phyloP scores from a whole-genome alignment of 2,888 invertebrate genomes.

The Norana najaformis region DNA sequence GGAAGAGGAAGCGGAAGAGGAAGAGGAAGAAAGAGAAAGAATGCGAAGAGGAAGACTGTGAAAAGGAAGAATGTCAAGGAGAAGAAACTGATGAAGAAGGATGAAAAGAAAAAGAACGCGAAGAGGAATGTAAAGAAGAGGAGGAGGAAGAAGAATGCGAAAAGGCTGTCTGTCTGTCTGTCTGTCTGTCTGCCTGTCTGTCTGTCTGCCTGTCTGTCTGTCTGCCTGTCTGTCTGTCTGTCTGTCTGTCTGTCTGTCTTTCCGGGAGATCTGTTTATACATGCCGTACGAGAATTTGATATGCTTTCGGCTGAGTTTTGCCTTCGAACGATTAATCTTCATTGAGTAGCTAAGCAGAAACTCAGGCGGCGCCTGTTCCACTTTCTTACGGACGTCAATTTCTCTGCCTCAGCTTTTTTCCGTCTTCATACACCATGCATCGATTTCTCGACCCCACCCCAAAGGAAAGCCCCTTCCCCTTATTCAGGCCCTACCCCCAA shows the following conservation, averaged over 20 bases:
- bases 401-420: not conserved
- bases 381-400: not conserved
- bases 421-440: not conserved
- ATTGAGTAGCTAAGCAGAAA: not conserved
- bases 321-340: constrained; percentile 5
- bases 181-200: no score
- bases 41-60: no score
- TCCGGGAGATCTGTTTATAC: not conserved
- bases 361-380: not conserved
- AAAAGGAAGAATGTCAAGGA: no score
- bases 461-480: not conserved
- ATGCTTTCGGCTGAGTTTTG: not conserved
- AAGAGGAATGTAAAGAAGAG: no score
- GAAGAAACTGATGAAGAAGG: no score
- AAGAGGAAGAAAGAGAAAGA: no score
- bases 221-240: not conserved
- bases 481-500: not conserved
- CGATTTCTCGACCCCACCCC: not conserved
- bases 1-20: no score
- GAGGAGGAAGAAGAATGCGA: no score
- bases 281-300: not conserved
- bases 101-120: no score
- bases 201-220: no score
- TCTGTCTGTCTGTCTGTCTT: not conserved
- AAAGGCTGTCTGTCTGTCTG: not conserved